Percentiles rank a stretch among this genome's conserved stretches.
phyloP scores from a whole-genome alignment of 2,113 vertebrate species.

The Neodon shergylaensis region DNA sequence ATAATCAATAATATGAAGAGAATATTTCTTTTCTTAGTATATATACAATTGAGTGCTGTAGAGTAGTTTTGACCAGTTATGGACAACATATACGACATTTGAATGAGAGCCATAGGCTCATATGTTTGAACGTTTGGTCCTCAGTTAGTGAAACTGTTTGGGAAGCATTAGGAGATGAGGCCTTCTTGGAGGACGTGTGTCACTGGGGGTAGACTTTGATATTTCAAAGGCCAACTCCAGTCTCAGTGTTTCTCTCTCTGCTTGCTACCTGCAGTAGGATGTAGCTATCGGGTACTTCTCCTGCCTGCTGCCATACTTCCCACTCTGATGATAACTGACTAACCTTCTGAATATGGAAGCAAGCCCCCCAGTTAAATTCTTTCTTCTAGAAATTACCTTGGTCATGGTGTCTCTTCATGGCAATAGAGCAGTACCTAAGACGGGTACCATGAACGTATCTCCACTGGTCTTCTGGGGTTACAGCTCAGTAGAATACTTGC shows the following conservation, averaged over 20 bases:
- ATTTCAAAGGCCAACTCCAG: neutral
- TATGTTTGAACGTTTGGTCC: neutral
- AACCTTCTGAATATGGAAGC: neutral
- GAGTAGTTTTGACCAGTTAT: neutral
- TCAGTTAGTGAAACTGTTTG: neutral
- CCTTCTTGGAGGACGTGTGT: neutral
- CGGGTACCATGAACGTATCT: neutral
- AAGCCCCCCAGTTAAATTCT: neutral
- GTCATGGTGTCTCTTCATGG: neutral
- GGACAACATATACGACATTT: neutral
- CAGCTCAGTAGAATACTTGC: neutral
- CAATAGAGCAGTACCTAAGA: neutral
- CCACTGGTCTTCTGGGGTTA: neutral
- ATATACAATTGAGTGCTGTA: neutral
- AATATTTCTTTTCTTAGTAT: constrained; percentile 6
- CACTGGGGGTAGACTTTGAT: neutral
- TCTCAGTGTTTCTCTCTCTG: neutral
- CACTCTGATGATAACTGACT: neutral
- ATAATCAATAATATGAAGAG: neutral
- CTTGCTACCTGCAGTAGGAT: neutral
- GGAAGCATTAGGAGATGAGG: neutral
- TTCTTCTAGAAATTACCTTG: neutral
- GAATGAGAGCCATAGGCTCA: neutral
- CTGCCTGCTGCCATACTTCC: neutral
- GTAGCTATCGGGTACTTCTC: neutral